Base-by-base conservation (phyloP, 2,888 invertebrate genomes). In the Ormyrus nitidulus region DNA sequence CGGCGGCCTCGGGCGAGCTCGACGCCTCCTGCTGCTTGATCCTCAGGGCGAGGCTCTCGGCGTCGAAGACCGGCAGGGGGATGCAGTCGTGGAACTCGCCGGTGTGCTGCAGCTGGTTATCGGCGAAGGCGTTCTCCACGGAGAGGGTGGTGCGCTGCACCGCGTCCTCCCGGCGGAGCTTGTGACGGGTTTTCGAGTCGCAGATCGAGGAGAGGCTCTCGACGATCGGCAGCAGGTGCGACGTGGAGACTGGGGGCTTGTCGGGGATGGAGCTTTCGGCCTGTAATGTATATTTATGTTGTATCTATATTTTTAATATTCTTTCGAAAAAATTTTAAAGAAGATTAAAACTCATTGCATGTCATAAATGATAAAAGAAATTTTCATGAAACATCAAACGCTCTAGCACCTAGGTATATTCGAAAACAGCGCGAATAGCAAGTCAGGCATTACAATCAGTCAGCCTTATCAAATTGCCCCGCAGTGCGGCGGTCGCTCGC, bases 1-100 rank as follows among this genome's bases (percentile, higher is more conserved):
- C 49, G 3, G 0, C 46, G 34, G 51, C 7, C 0, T 0, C 34
- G 49, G 8, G 4, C 11, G 8, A 6, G 6, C n/a, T 10, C 62
- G 6, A 5, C 4, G 11, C 9, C 7, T 5, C 44, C 13, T 46
- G 7, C 9, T 44, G 10, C 8, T 53, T 19, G 51, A 19, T 53
- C 8, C 5, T 49, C 5, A 62, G 5, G n/a, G 6, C 13, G 7
- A 66, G 62, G 4, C 49, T 64, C 1, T 59, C 9, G 9, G 80
- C 44, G 19, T 87, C 84, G 61, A 86, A 79, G 8, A 87, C 79
- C 2, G 89, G 87, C 62, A 91, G 83, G 2, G 89, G 87, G 9
- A 90, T 84, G 76, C 89, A 88, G 82, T 91, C 91, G 77, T 91
- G 91, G 83, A 90, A 91, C 85, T 91, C 91, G n/a, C 91, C 89